Base-by-base conservation (phyloP, 1,140 invertebrate species). In the Drosophila sp. region DNA sequence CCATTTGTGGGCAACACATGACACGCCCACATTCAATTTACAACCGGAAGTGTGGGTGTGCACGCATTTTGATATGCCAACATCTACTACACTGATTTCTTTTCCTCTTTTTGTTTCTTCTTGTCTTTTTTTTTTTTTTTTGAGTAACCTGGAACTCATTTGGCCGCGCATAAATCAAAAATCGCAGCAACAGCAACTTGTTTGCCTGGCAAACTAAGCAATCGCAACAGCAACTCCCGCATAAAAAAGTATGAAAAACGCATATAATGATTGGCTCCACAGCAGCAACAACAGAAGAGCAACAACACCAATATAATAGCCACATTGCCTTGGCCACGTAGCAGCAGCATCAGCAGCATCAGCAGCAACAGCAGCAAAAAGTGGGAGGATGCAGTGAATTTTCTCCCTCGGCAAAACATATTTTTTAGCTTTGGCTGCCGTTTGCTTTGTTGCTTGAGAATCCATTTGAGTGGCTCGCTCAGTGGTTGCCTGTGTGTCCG, bases 311-410 rank as follows among this genome's bases (percentile, higher is more conserved):
- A 89, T 78, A 78, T 89, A 89, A 80, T 84, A 84, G 80, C 80
- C 82, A 76, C 79, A 79, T 76, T 72, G 83, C 73, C 67, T 66
- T 62, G 72, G 69, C 66, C 69, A 76, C 65, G 74, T 66, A 86
- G 57, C 63, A 66, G 36, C 46, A 64, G n/a, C 54, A 21, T 21
- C 21, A 70, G 21, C 45, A 58, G 11, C 66, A 74, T 13, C 75
- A 83, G 29, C 75, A 83, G 29, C 77, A 76, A 48, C 61, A 66
- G 45, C 75, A 84, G 66, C 80, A 90, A 89, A 90, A 90, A 90
- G 87, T 90, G 87, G 87, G 87, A 90, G 87, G 87, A 90, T 90
- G 87, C 87, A 87, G 76, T 90, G 86, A 75, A 83, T 80, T 89
- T 86, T 81, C 78, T 80, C 66, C 73, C 72, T 74, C 62, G 74